A percentile compares a stretch with the other conserved stretches of the same genome.
Evolutionary conservation across 2,113 vertebrate species (phyloP).

Genomic region (Propithecus coquereli): DNA sequence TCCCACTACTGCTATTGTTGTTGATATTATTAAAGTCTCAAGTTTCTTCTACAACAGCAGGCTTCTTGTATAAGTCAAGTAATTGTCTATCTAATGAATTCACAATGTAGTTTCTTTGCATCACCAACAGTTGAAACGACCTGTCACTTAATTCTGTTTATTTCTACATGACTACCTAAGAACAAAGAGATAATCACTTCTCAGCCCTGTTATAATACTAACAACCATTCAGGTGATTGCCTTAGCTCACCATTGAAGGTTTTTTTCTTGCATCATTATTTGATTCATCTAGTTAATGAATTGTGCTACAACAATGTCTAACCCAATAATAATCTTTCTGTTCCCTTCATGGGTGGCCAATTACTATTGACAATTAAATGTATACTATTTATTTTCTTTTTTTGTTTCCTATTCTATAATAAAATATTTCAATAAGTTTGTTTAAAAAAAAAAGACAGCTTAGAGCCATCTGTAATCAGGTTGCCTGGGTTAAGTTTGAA

Average conservation of each 20-base stretch:
- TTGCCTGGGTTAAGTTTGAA: background rate
- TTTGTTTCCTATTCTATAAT: background rate
- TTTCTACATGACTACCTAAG: constrained; percentile 57
- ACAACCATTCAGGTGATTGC: background rate
- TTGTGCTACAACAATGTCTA: background rate
- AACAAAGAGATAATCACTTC: constrained; percentile 29
- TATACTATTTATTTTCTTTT: background rate
- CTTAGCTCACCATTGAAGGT: background rate
- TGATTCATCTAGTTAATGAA: constrained; percentile 44
- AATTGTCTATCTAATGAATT: background rate
- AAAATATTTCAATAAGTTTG: background rate
- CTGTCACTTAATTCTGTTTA: constrained; percentile 10
- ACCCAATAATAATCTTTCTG: background rate
- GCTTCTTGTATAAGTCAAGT: background rate
- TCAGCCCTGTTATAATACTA: background rate
- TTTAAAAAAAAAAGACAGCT: background rate
- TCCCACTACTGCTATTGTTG: background rate
- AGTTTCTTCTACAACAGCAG: background rate
- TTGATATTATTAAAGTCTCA: background rate
- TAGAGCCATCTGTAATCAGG: background rate
- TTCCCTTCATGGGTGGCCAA: background rate
- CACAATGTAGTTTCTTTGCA: constrained; percentile 37
- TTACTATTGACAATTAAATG: background rate
- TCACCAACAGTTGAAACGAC: background rate
- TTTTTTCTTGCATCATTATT: constrained; percentile 28